Conservation (phyloP, 2,888 invertebrate genomes). For the Hyles lineata region DNA sequence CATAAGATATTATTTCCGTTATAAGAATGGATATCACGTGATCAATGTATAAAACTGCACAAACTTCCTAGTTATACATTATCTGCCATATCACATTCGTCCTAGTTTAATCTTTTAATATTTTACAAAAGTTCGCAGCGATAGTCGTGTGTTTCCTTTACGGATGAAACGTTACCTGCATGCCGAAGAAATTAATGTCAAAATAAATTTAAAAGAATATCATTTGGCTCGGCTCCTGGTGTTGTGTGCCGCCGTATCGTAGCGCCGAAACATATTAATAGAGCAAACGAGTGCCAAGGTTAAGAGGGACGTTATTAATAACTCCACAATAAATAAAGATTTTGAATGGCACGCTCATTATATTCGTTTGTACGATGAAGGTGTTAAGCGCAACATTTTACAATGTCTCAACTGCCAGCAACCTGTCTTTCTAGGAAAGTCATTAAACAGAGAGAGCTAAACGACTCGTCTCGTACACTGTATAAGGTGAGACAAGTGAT, state of each 20-base stretch:
- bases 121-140: not conserved
- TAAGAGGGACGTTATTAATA: slow-evolving; percentile 41
- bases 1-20: not conserved
- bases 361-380: slow-evolving; percentile 5
- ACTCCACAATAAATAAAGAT: slow-evolving; percentile 34
- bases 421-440: slow-evolving; percentile 55
- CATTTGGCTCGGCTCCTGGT: slow-evolving; percentile 18
- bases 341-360: not conserved
- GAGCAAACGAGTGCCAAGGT: slow-evolving; percentile 47
- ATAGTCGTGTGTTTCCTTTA: not conserved
- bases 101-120: not conserved
- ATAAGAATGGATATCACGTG: not conserved
- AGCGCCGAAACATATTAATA: slow-evolving; percentile 41
- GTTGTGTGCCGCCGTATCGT: slow-evolving; percentile 25
- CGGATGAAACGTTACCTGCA: slow-evolving; percentile 2
- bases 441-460: slow-evolving; percentile 73
- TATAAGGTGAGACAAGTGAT: slow-evolving; percentile 69
- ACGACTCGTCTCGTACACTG: slow-evolving; percentile 54
- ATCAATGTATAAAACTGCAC: too few species aligned
- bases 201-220: slow-evolving; percentile 16
- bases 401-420: slow-evolving; percentile 35
- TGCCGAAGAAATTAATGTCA: not conserved
- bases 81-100: not conserved
- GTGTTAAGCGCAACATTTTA: slow-evolving; percentile 28
- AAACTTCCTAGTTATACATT: too few species aligned